Percentiles rank a stretch among this genome's conserved stretches.
phyloP scores from a whole-genome alignment of 2,888 invertebrate genomes.

The Trachelus troglodyta region DNA sequence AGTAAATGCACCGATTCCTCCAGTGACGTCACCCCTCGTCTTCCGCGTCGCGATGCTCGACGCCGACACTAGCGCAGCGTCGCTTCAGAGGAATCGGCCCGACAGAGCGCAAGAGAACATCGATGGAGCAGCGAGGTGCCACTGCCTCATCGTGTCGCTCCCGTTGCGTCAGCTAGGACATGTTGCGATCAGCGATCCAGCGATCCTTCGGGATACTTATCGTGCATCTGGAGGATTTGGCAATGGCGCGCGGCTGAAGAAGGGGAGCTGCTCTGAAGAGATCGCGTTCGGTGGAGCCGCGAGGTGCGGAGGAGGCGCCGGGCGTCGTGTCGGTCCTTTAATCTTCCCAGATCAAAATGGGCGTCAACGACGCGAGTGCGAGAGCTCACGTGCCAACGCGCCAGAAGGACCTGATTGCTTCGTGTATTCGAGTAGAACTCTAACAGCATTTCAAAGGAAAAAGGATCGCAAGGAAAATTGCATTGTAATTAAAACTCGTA shows the following conservation, averaged over 20 bases:
- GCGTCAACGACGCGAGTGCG: constrained; percentile 28
- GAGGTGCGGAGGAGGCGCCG: constrained; percentile 34
- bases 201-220: constrained; percentile 46
- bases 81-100: no score
- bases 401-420: constrained; percentile 59
- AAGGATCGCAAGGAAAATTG: constrained; percentile 59
- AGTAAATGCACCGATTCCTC: no score
- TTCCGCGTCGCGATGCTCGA: no score
- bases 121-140: no score
- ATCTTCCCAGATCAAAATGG: constrained; percentile 64
- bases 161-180: no score
- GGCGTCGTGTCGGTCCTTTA: constrained; percentile 48
- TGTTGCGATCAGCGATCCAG: no score
- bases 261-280: no score
- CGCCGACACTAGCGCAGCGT: no score
- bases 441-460: constrained; percentile 63
- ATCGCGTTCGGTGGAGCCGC: constrained; percentile 5
- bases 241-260: no score
- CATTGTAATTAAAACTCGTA: constrained; percentile 62
- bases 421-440: constrained; percentile 59
- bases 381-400: constrained; percentile 27
- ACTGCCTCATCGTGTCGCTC: no score
- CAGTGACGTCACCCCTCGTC: no score
- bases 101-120: no score
- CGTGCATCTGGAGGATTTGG: constrained; percentile 22